phyloP scores from a whole-genome alignment of 2,888 invertebrate species.

The Yponomeuta plumbellus region DNA sequence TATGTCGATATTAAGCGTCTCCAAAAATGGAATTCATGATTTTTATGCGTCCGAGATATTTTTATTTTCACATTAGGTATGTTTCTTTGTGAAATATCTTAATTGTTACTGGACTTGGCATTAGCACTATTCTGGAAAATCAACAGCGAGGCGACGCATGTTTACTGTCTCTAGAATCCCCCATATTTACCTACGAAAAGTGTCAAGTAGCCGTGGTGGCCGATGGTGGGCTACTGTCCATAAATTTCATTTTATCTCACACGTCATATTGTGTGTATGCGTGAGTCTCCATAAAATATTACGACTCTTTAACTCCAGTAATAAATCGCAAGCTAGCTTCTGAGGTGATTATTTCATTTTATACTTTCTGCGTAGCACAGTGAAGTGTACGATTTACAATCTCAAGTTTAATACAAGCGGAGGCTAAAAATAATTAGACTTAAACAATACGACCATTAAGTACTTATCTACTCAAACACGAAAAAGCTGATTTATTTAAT shows the following conservation, averaged over 20 bases:
- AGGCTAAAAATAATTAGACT: neutral
- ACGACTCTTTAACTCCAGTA: slow-evolving; percentile 41
- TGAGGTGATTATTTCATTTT: slow-evolving; percentile 21
- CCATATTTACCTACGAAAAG: neutral
- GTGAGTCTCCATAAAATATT: slow-evolving; percentile 43
- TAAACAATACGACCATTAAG: no score
- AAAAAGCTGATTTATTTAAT: neutral
- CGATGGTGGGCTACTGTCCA: slow-evolving; percentile 14
- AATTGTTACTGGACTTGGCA: no score
- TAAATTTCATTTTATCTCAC: slow-evolving; percentile 25
- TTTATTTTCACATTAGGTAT: slow-evolving; percentile 14
- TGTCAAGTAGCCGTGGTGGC: slow-evolving; percentile 10
- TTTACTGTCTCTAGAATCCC: neutral
- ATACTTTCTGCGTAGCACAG: neutral
- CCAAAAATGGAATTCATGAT: slow-evolving; percentile 41
- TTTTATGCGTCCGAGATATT: slow-evolving; percentile 23
- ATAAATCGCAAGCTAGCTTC: slow-evolving; percentile 34
- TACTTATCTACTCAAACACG: neutral
- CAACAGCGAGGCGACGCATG: neutral
- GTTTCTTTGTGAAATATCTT: slow-evolving; percentile 8
- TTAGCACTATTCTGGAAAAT: neutral
- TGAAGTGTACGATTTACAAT: neutral
- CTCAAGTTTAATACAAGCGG: neutral
- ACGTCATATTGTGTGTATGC: slow-evolving; percentile 21
- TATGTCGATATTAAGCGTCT: slow-evolving; percentile 53